phyloP scores from a whole-genome alignment of 2,797 vertebrate genomes.

The Periophthalmus magnuspinnatus region DNA sequence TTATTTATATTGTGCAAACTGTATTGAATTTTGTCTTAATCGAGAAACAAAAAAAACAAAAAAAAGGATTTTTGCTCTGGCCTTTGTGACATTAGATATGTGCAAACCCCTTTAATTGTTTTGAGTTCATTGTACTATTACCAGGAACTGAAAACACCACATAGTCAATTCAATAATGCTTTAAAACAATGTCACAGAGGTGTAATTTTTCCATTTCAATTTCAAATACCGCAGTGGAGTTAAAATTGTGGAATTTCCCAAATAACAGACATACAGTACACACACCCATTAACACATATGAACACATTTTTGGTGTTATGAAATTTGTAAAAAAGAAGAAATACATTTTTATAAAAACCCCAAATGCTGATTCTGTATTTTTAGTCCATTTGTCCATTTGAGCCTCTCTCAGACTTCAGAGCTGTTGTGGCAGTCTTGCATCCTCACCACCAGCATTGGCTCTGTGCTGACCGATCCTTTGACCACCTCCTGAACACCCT shows the following conservation, averaged over 20 bases:
- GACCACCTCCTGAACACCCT: conserved; percentile 71
- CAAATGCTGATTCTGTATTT: conserved; percentile 14
- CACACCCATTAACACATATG: conserved; percentile 30
- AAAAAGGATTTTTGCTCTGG: conserved; percentile 25
- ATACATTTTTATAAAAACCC: conserved; percentile 54
- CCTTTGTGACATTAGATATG: conserved; percentile 19
- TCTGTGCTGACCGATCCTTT: conserved; percentile 76
- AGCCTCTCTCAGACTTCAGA: conserved; percentile 87
- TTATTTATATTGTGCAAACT: too few species aligned
- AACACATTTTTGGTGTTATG: conserved; percentile 45
- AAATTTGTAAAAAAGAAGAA: conserved; percentile 37
- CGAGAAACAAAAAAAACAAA: neutral
- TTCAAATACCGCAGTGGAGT: conserved; percentile 20
- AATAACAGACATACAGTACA: conserved; percentile 12
- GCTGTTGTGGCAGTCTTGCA: conserved; percentile 81
- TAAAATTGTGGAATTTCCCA: conserved; percentile 30
- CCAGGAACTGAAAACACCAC: conserved; percentile 21
- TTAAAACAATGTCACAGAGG: conserved; percentile 20
- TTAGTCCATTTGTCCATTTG: conserved; percentile 44
- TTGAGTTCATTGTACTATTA: conserved; percentile 66
- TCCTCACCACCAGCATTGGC: conserved; percentile 83
- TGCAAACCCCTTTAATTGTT: conserved; percentile 23
- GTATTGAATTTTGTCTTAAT: neutral
- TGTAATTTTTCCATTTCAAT: conserved; percentile 32
- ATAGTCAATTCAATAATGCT: conserved; percentile 31